Percentiles rank a stretch among this genome's conserved stretches.
Conservation (phyloP, 1,140 invertebrate genomes). For the Spodoptera frugiperda region DNA sequence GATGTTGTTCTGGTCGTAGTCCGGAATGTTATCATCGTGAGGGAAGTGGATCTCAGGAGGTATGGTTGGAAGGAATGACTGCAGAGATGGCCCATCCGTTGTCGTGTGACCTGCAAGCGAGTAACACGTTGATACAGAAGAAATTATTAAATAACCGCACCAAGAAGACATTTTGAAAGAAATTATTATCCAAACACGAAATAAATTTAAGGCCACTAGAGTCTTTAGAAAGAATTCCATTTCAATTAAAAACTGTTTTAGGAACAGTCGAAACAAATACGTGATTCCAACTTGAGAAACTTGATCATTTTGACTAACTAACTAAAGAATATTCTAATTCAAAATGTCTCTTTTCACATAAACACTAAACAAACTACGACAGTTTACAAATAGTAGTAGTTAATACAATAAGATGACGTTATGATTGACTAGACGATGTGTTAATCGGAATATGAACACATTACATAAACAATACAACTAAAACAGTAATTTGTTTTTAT, state of each 20-base stretch:
- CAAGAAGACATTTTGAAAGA: not conserved
- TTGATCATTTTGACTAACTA: too few relatives aligned
- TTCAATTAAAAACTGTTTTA: too few relatives aligned
- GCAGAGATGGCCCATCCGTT: conserved; percentile 58
- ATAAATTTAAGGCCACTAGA: too few relatives aligned
- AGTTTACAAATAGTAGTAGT: not conserved
- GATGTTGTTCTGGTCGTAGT: conserved; percentile 75
- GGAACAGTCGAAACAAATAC: too few relatives aligned
- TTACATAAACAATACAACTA: too few relatives aligned
- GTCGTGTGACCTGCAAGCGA: conserved; percentile 62
- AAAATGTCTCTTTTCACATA: not conserved
- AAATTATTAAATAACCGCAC: not conserved
- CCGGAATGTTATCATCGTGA: conserved; percentile 65
- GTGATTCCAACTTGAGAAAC: too few relatives aligned
- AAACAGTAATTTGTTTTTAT: too few relatives aligned
- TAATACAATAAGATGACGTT: conserved; percentile 19
- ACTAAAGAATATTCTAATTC: too few relatives aligned
- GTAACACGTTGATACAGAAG: not conserved
- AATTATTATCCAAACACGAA: not conserved
- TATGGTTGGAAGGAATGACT: conserved; percentile 75
- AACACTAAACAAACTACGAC: not conserved
- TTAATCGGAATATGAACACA: not conserved
- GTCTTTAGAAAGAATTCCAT: too few relatives aligned
- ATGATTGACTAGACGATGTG: conserved; percentile 21
- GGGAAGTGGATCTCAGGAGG: conserved; percentile 72